Base-by-base conservation (phyloP, 1,140 invertebrate genomes). In the Centruroides vittatus region DNA sequence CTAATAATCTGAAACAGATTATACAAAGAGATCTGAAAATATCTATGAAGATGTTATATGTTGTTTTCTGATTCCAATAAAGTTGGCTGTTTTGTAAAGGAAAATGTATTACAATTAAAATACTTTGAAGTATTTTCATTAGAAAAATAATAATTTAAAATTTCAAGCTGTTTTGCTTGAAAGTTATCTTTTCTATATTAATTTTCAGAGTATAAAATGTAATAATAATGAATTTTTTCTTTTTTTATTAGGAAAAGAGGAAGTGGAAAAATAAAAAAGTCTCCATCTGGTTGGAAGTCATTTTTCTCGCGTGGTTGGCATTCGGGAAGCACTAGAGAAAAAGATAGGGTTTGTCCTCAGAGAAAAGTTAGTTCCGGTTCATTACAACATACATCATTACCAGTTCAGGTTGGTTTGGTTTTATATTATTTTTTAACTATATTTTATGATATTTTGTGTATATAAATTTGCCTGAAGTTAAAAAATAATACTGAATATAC, bases 251-350 rank as follows among this genome's bases (percentile, higher is more conserved):
- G 62, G 6, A 64, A 64, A 61, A 46, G 35, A 41, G 47, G 57
- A 13, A 50, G 60, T 12, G 47, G 56, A 2, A 64, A 64, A 35
- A 23, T 64, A n/a, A 64, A 64, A 52, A 65, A 65, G 34, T 65
- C 64, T 56, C 60, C 64, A 3, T 65, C 64, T 53, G 64, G 64
- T 8, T 65, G 64, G 64, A 65, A 65, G 41, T 84, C 84, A 4
- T 78, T 89, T 50, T 88, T 88, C 53, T 64, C 64, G 8, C 65
- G 70, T 35, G 58, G 60, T 4, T 59, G 59, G 57, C 60, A 58
- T 51, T 63, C 70, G 78, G 82, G 49, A 79, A 81, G 55, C 13
- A 59, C 62, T 5, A 46, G 62, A 47, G 62, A 64, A 9, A 64
- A 64, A 55, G 59, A n/a, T 51, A 49, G 62, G 3, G 23, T 35